Evolutionary conservation across 2,888 invertebrate species (phyloP).

Genomic region (Herminia tarsipennalis): DNA sequence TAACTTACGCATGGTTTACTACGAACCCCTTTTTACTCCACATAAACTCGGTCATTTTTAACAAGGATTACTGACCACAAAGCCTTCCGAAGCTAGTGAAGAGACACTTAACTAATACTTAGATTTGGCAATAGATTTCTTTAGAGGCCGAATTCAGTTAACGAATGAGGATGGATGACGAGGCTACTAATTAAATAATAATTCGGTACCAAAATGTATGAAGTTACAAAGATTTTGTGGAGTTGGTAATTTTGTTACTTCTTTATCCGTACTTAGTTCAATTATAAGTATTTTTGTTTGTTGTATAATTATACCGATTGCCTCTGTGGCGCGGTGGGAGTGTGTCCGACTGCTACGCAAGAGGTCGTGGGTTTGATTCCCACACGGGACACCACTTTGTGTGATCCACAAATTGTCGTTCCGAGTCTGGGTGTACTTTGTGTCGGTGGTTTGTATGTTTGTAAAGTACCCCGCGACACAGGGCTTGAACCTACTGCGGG

Average conservation of each 20-base stretch:
- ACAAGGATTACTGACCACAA: conserved; percentile 1
- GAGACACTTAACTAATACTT: not conserved
- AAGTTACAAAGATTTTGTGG: not conserved
- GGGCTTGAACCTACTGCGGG: too few relatives aligned
- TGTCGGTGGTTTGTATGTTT: too few relatives aligned
- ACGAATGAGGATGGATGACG: conserved; percentile 6
- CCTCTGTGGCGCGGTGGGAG: too few relatives aligned
- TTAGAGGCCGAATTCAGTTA: not conserved
- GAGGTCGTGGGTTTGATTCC: too few relatives aligned
- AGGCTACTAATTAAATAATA: conserved; percentile 2
- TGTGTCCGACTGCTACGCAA: too few relatives aligned
- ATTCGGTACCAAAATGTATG: not conserved
- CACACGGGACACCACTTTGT: too few relatives aligned
- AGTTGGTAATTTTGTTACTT: not conserved
- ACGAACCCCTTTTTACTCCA: not conserved
- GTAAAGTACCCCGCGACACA: too few relatives aligned
- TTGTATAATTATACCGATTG: too few relatives aligned
- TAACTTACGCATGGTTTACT: not conserved
- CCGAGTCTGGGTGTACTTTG: too few relatives aligned
- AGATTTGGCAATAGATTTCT: not conserved
- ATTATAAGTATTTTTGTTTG: too few relatives aligned
- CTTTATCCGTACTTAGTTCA: too few relatives aligned
- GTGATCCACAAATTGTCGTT: too few relatives aligned
- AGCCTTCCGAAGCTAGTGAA: not conserved
- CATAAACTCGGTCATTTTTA: not conserved